These are phyloP conservation scores for Hyles euphorbiae DNA, from an alignment of 1,140 invertebrate species.

Conservation along the genomic window DNA sequence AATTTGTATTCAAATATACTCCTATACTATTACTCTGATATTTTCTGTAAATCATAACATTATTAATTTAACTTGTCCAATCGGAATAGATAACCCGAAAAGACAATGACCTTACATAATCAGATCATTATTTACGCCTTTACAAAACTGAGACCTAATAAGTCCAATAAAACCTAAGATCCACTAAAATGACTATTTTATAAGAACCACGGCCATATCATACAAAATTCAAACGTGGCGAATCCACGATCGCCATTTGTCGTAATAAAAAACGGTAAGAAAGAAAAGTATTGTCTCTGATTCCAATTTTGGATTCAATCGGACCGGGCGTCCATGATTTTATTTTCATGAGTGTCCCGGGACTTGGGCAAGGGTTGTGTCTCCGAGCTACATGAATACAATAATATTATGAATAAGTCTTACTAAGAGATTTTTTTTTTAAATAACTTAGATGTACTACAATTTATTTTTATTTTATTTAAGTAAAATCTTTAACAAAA, in stretches of 20 bases:
- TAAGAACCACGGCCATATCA: constrained; percentile 23
- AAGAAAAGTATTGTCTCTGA: constrained; percentile 69
- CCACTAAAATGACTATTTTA: constrained; percentile 11
- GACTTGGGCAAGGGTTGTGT: constrained; percentile 38
- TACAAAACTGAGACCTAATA: not conserved
- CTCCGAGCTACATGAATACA: constrained; percentile 4
- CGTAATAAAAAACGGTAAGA: constrained; percentile 62
- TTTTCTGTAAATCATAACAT: too few species aligned
- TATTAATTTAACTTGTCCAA: too few species aligned
- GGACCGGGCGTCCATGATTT: constrained; percentile 65
- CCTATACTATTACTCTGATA: too few species aligned
- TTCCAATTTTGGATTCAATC: constrained; percentile 73
- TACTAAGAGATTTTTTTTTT: constrained; percentile 52
- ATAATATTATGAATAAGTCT: constrained; percentile 28
- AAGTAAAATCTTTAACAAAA: too few species aligned
- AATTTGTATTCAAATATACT: too few species aligned
- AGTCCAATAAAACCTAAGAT: not conserved
- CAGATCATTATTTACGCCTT: not conserved
- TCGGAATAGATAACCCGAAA: too few species aligned
- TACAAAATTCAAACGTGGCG: constrained; percentile 48
- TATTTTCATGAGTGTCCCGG: constrained; percentile 66
- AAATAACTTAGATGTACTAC: too few species aligned
- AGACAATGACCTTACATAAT: too few species aligned
- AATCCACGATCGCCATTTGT: constrained; percentile 45
- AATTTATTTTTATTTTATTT: too few species aligned